Percentiles rank a stretch among this genome's conserved stretches.
Evolutionary conservation across 2,797 vertebrate species (phyloP).

Genomic region (Falco biarmicus): DNA sequence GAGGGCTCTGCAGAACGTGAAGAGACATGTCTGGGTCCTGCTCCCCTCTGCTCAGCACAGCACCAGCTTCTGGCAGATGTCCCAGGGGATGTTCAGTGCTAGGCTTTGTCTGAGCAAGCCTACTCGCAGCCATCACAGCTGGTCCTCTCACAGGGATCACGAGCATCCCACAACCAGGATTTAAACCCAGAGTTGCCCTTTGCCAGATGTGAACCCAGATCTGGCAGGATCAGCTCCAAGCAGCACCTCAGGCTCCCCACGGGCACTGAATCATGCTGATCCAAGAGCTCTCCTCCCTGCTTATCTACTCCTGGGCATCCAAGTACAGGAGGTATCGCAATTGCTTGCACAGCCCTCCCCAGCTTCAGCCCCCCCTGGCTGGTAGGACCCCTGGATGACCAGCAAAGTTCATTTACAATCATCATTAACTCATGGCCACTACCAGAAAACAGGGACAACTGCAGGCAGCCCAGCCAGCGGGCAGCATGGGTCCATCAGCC

Average conservation of each 20-base stretch:
- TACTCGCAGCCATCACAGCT: fast-evolving
- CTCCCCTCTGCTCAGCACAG: not conserved
- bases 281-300: not conserved
- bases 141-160: no score
- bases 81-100: not conserved
- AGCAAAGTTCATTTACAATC: fast-evolving
- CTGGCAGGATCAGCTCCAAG: fast-evolving
- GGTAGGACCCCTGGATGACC: fast-evolving
- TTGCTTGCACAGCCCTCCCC: not conserved
- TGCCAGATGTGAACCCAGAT: not conserved
- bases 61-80: not conserved
- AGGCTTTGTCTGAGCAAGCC: not conserved
- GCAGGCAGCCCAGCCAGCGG: fast-evolving
- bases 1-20: not conserved
- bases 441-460: fast-evolving
- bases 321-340: fast-evolving
- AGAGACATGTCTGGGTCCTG: not conserved
- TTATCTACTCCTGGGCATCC: not conserved
- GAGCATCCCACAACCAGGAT: not conserved
- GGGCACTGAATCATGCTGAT: fast-evolving
- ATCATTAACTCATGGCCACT: fast-evolving
- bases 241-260: not conserved
- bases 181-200: not conserved
- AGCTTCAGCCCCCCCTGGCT: not conserved
- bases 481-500: fast-evolving